Conservation (phyloP, 2,113 vertebrate species). For the Ellobius talpinus region DNA sequence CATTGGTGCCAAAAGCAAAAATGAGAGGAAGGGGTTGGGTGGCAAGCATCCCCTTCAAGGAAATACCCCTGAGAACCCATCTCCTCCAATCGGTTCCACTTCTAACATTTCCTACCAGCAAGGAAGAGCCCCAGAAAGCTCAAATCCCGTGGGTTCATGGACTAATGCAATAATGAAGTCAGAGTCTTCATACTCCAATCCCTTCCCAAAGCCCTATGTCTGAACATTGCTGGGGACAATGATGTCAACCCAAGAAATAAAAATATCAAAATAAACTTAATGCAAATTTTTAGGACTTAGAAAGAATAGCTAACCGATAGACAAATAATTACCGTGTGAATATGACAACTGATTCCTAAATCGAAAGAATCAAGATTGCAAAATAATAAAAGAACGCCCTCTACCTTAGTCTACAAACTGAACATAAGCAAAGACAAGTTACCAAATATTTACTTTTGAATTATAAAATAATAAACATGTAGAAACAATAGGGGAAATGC, state of each 20-base stretch:
- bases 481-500: neutral
- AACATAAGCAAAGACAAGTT: neutral
- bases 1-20: neutral
- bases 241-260: neutral
- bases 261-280: slow-evolving; percentile 24
- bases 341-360: neutral
- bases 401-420: neutral
- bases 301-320: neutral
- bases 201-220: neutral
- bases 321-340: neutral
- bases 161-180: neutral
- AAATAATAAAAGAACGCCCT: neutral
- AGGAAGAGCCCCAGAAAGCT: neutral
- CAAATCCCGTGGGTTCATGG: neutral
- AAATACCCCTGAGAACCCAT: neutral
- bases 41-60: neutral
- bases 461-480: neutral
- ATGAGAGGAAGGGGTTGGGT: neutral
- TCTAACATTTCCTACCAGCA: neutral
- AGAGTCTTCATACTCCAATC: neutral
- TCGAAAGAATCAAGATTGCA: neutral
- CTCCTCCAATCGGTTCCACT: neutral
- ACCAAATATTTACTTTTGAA: neutral
- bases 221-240: neutral
- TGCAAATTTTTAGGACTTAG: neutral